Percentiles rank a stretch among this genome's conserved stretches.
These are phyloP conservation scores for Penaeus vannamei DNA, from an alignment of 1,140 invertebrate genomes.

Conservation along the genomic window DNA sequence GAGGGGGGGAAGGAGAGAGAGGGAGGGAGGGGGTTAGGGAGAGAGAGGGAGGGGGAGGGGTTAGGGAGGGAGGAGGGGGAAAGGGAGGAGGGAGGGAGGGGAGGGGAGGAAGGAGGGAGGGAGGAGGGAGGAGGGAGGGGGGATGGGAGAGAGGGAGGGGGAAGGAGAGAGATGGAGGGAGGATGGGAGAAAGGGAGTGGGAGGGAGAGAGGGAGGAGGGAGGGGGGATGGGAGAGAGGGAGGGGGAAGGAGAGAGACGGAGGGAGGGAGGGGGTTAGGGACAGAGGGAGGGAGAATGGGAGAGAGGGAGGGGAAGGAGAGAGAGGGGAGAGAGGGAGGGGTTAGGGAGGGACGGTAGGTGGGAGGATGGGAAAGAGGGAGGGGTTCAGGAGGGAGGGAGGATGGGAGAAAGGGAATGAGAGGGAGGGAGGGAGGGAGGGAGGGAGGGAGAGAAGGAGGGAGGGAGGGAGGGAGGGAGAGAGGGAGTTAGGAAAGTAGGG, in stretches of 20 bases:
- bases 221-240: background rate
- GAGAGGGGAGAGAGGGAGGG: background rate
- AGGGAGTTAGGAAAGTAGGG: background rate
- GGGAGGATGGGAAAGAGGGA: background rate
- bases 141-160: background rate
- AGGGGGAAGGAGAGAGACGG: background rate
- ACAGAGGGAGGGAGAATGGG: background rate
- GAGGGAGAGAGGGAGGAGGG: background rate
- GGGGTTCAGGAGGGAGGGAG: too few relatives aligned
- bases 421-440: background rate
- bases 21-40: background rate
- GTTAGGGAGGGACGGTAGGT: background rate
- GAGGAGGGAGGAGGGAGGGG: too few relatives aligned
- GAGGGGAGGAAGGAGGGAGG: background rate
- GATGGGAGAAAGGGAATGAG: too few relatives aligned
- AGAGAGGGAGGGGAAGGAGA: background rate
- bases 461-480: background rate
- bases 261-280: too few relatives aligned
- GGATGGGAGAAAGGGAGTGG: background rate
- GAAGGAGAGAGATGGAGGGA: background rate
- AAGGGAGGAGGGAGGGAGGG: background rate
- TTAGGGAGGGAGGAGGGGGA: background rate
- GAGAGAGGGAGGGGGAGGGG: background rate
- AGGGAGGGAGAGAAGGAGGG: conserved; percentile 4
- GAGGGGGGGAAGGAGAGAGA: too few relatives aligned